Evolutionary conservation across 2,888 invertebrate genomes (phyloP), one percentile per base, ranked within the genome.

Genomic region (Incurvaria masculella): DNA sequence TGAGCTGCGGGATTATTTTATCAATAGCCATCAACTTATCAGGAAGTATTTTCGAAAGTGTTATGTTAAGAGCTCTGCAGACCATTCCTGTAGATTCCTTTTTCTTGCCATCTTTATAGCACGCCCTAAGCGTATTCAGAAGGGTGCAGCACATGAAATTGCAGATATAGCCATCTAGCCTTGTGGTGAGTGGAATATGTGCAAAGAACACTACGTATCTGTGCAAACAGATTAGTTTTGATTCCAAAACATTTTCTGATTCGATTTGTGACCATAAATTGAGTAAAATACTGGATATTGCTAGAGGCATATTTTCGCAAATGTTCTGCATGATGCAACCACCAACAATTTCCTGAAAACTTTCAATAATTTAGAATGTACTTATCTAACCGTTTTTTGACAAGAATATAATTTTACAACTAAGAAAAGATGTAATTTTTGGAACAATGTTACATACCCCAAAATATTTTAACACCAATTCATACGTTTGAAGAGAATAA

Each of bases 141-240:
- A 86, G 61, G 47, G 75, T 80, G 52, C 80, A 74, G 46, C 79
- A 74, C 5, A 81, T 67, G 55, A 83, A 85, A 55, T 81, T 76
- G 38, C 83, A 69, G 14, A 86, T 59, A 54, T 81, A 85, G 1
- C 70, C 64, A 6, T 79, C 76, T n/a, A 83, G 70, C 1, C 67
- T 57, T 43, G 69, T 60, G 4, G 66, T 61, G n/a, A 69, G 56
- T 0, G 75, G 68, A 1, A 80, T 58, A 27, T 76, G 61, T 19
- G 76, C 65, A 8, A 80, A 64, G 52, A 86, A 80, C 2, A 72
- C 75, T 3, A 79, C 60, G 53, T 82, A 87, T 1, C 81, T 75
- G 57, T 85, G 79, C 38, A 88, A 67, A 14, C 72, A 68, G 47
- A 80, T 61, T 1, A 82, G 58, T 62, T 81, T 83, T 40, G 79